phyloP scores from a whole-genome alignment of 2,888 invertebrate genomes.

The Frankliniella intonsa region DNA sequence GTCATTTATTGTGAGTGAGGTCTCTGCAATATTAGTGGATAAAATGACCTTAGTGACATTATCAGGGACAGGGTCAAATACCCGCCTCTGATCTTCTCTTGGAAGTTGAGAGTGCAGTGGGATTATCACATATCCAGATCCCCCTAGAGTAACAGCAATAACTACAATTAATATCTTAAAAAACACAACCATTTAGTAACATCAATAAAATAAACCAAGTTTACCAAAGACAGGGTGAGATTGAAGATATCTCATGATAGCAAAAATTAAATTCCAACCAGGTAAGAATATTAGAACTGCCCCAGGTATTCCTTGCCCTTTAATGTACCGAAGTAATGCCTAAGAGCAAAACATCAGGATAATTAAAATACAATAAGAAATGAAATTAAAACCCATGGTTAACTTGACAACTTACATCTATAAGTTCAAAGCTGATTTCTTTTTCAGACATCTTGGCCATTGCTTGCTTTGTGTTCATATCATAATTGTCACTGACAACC shows the following conservation, averaged over 20 bases:
- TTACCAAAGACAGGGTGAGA: conserved; percentile 67
- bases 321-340: conserved; percentile 64
- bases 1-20: conserved; percentile 96
- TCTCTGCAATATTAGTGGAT: conserved; percentile 97
- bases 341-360: conserved; percentile 38
- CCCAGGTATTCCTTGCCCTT: conserved; percentile 60
- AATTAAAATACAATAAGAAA: neutral
- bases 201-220: conserved; percentile 39
- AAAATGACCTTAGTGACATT: conserved; percentile 88
- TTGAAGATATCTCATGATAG: conserved; percentile 79
- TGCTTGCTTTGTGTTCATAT: conserved; percentile 56
- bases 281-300: conserved; percentile 91
- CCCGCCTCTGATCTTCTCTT: conserved; percentile 87
- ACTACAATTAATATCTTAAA: conserved; percentile 9
- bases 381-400: neutral
- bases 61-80: conserved; percentile 80
- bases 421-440: conserved; percentile 87
- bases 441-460: conserved; percentile 80
- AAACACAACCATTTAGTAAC: neutral
- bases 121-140: conserved; percentile 66
- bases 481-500: conserved; percentile 47
- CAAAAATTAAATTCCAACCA: conserved; percentile 96
- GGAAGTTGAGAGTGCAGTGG: conserved; percentile 98
- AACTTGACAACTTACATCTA: conserved; percentile 55
- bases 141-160: conserved; percentile 46